Evolutionary conservation across 2,113 vertebrate genomes (phyloP).

Genomic region (Saguinus midas): DNA sequence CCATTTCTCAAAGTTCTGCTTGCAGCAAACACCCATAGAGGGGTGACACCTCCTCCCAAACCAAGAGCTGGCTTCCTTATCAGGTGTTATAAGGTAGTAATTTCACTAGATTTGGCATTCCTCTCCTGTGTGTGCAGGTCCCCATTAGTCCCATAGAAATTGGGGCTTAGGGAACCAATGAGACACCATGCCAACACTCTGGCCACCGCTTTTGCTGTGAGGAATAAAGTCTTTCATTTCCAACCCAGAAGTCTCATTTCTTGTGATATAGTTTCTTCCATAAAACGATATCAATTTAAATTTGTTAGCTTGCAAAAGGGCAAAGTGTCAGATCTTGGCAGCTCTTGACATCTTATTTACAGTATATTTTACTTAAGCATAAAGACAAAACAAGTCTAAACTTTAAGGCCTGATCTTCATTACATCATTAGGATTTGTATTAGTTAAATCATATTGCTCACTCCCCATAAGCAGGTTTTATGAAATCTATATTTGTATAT

Average conservation of each 20-base stretch:
- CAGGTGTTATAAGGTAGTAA: not conserved
- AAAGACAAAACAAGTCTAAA: not conserved
- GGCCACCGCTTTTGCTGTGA: not conserved
- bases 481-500: not conserved
- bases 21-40: not conserved
- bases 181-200: not conserved
- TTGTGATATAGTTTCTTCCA: not conserved
- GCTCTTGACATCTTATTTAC: not conserved
- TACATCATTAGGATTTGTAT: not conserved
- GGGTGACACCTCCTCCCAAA: accelerated
- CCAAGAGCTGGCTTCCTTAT: not conserved
- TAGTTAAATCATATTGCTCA: not conserved
- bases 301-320: not conserved
- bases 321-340: not conserved
- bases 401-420: not conserved
- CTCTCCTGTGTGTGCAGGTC: not conserved
- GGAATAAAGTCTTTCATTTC: not conserved
- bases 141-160: no score
- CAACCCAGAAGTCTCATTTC: not conserved
- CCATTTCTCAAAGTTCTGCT: not conserved
- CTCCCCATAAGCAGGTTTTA: not conserved
- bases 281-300: not conserved
- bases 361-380: not conserved
- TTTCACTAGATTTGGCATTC: no score
- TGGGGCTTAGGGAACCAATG: no score